A percentile compares a stretch with the other conserved stretches of the same genome.
These are phyloP conservation scores for Oscheius sp. DNA, from an alignment of 2,888 invertebrate species.

Conservation along the genomic window DNA sequence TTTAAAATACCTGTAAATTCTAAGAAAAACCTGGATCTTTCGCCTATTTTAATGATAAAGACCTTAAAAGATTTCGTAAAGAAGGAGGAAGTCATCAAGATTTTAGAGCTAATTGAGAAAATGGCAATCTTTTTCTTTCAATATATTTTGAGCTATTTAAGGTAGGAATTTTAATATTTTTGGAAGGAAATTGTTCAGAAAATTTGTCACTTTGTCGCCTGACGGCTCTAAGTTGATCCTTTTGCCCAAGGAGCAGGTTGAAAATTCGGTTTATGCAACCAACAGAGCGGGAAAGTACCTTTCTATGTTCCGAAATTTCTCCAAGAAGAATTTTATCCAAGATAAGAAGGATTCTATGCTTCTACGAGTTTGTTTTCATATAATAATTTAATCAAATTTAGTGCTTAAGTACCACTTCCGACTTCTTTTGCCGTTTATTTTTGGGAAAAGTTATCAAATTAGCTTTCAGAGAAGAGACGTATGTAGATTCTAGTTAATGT, in stretches of 20 bases:
- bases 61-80: not conserved
- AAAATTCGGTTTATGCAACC: not conserved
- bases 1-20: not conserved
- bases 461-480: no score
- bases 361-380: not conserved
- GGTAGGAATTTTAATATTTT: not conserved
- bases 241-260: not conserved
- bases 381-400: no score
- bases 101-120: not conserved
- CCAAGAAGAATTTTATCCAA: no score
- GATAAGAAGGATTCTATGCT: not conserved
- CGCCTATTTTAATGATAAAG: not conserved
- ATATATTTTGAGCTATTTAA: slow-evolving; percentile 3
- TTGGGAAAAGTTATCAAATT: no score
- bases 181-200: not conserved
- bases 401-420: no score
- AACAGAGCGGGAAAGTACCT: not conserved
- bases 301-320: not conserved
- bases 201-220: not conserved
- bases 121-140: slow-evolving; percentile 6
- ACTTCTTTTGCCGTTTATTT: no score
- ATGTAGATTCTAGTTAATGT: no score
- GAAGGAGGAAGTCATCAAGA: not conserved
- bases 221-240: not conserved
- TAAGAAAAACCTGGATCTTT: not conserved